phyloP scores from a whole-genome alignment of 23 tunicate species.

The Diplosoma virens region DNA sequence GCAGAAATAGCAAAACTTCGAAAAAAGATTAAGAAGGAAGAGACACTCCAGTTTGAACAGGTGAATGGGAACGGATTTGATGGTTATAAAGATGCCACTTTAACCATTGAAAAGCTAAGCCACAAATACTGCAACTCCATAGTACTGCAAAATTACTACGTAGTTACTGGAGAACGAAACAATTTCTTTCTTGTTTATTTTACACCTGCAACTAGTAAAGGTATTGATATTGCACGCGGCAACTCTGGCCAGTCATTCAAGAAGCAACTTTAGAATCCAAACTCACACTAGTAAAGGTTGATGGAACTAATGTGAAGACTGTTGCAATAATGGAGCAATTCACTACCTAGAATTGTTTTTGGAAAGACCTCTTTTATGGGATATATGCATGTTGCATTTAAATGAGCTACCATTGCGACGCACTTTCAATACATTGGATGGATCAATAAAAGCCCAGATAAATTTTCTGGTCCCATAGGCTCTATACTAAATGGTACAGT shows the following conservation, averaged over 20 bases:
- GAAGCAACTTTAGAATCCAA: not conserved
- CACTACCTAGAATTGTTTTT: conserved; percentile 3
- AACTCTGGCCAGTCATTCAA: not conserved
- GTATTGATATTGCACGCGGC: not conserved
- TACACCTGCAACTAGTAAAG: not conserved
- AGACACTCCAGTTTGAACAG: not conserved
- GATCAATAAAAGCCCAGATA: conserved; percentile 16
- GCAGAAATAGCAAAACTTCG: conserved; percentile 19
- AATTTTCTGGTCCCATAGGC: conserved; percentile 16
- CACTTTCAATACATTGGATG: conserved; percentile 1
- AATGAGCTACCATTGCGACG: conserved; percentile 23
- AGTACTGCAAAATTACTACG: not conserved
- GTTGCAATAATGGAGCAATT: not conserved
- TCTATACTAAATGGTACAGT: conserved; percentile 4
- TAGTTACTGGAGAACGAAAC: not conserved
- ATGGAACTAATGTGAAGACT: too few species aligned
- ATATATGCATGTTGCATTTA: conserved; percentile 4
- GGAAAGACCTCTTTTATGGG: conserved; percentile 26
- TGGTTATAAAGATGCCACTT: conserved; percentile 30
- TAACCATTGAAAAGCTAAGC: not conserved
- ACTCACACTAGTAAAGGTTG: not conserved
- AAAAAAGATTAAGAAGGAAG: conserved; percentile 1
- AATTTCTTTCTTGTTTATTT: not conserved
- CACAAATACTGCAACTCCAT: conserved; percentile 1
- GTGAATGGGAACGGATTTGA: conserved; percentile 10